phyloP scores from a whole-genome alignment of 2,113 vertebrate species.

The Osmerus mordax region DNA sequence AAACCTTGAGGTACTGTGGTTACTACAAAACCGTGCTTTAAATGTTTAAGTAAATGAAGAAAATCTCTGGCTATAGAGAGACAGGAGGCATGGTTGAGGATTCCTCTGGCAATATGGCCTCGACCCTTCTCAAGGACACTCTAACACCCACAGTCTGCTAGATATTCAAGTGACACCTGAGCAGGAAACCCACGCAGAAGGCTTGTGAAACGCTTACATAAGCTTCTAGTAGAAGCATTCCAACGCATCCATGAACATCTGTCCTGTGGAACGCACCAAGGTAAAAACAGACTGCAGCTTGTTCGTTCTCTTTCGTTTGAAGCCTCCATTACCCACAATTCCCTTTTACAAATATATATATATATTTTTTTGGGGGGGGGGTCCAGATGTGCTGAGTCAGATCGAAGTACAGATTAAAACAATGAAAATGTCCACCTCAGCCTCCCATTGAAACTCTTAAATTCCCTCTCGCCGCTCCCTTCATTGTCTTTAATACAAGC shows the following conservation, averaged over 20 bases:
- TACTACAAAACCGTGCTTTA: no score
- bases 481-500: conserved; percentile 32
- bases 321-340: background rate
- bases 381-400: conserved; percentile 9
- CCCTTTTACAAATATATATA: background rate
- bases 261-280: background rate
- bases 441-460: background rate
- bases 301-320: background rate
- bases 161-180: conserved; percentile 7
- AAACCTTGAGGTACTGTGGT: no score
- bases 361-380: background rate
- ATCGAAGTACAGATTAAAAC: conserved; percentile 1
- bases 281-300: background rate
- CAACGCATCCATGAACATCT: background rate
- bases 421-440: conserved; percentile 1
- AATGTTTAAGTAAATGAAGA: no score
- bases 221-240: background rate
- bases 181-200: background rate
- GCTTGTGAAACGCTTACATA: conserved; percentile 1
- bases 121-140: conserved; percentile 33
- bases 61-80: background rate
- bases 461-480: conserved; percentile 18
- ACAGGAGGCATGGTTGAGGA: background rate
- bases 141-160: conserved; percentile 7
- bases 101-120: conserved; percentile 17